Evolutionary conservation across 1,140 invertebrate genomes (phyloP).

Genomic region (Frieseomelitta varia): DNA sequence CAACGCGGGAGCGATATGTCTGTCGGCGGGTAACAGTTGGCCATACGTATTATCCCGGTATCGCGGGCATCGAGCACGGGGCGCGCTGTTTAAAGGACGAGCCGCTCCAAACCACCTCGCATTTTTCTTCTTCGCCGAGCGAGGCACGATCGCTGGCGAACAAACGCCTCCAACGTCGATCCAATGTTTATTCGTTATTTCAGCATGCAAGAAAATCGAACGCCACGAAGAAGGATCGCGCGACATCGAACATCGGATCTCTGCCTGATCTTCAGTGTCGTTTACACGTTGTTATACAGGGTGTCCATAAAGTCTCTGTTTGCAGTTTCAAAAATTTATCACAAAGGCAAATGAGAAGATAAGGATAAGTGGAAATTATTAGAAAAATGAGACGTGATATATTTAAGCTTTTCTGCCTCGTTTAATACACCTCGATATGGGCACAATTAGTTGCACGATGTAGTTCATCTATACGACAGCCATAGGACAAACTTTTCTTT

Average conservation of each 20-base stretch:
- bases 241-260: background rate
- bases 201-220: background rate
- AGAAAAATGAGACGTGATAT: no score
- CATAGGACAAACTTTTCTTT: no score
- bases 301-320: no score
- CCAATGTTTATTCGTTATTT: background rate
- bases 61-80: conserved; percentile 14
- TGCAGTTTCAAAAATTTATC: no score
- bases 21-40: conserved; percentile 44
- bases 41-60: conserved; percentile 30
- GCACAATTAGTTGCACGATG: no score
- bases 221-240: background rate
- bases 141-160: background rate
- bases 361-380: no score
- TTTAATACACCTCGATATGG: no score
- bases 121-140: conserved; percentile 1
- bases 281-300: no score
- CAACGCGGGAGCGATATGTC: conserved; percentile 24
- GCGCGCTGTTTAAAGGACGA: conserved; percentile 8
- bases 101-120: background rate
- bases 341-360: no score
- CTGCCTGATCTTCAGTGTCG: no score
- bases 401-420: no score
- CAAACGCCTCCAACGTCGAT: background rate
- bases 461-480: no score